Percentiles rank a stretch among this genome's conserved stretches.
These are phyloP conservation scores for Sapajus apella DNA, from an alignment of 2,113 vertebrate genomes.

Conservation along the genomic window DNA sequence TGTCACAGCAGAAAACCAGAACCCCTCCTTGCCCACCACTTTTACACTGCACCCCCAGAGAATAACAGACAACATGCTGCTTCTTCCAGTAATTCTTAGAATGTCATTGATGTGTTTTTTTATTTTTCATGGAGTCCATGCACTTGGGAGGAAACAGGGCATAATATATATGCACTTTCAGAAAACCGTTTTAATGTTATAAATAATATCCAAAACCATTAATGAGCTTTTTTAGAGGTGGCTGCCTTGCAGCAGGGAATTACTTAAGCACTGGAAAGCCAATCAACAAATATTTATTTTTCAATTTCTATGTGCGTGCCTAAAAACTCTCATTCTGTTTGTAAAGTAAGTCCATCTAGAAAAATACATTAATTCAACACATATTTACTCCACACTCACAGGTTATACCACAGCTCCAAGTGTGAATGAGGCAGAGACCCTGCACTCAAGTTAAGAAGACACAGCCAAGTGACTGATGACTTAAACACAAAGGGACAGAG, in stretches of 20 bases:
- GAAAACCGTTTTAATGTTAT: slow-evolving; percentile 64
- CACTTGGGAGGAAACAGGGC: slow-evolving; percentile 60
- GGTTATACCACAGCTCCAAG: background rate
- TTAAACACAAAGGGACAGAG: background rate
- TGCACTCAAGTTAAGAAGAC: background rate
- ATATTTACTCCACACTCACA: slow-evolving; percentile 1
- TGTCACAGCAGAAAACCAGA: background rate
- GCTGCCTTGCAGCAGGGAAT: slow-evolving; percentile 33
- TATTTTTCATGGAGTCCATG: slow-evolving; percentile 53
- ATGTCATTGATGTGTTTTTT: slow-evolving; percentile 53
- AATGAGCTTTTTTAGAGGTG: slow-evolving; percentile 61
- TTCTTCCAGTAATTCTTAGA: slow-evolving; percentile 55
- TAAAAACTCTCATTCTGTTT: slow-evolving; percentile 32
- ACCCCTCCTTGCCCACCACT: background rate
- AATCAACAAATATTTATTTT: slow-evolving; percentile 67
- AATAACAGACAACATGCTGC: background rate
- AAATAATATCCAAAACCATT: slow-evolving; percentile 64
- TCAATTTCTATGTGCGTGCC: slow-evolving; percentile 21
- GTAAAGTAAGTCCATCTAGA: slow-evolving; percentile 19
- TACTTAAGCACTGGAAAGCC: slow-evolving; percentile 63
- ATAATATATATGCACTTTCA: slow-evolving; percentile 63
- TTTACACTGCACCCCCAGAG: background rate
- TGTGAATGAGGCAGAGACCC: background rate
- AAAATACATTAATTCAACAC: slow-evolving; percentile 42
- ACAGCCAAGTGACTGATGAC: background rate